Evolutionary conservation across 2,797 vertebrate genomes (phyloP), one percentile per base, ranked within the genome.

Genomic region (Microcaecilia unicolor): DNA sequence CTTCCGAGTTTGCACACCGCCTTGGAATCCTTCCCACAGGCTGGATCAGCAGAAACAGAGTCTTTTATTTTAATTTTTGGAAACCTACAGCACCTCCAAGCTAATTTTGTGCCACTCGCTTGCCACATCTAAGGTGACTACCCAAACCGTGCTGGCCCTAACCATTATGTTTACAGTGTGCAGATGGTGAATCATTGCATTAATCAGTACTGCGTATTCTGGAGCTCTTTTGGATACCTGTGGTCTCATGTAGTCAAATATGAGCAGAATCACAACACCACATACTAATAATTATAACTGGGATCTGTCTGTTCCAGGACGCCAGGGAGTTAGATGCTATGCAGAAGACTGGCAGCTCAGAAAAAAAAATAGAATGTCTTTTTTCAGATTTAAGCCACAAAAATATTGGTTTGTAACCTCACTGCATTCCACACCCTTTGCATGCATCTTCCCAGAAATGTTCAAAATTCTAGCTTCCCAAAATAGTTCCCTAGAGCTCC

Each of bases 171-270:
- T 35, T 43, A 28, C n/a, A 43, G 31, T 39, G 34, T 7, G 8
- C 9, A 6, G 27, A 26, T 38, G 3, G 33, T 31, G 35, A 64
- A 57, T 56, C 15, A 2, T 21, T 36, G 49, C 42, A 48, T 60
- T 31, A 58, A 56, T 54, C 33, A 31, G 22, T 1, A 24, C 39
- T 34, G 8, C n/a, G 26, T 49, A 44, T 27, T 39, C 50, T 16
- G 47, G 44, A 54, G 52, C 4, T 1, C 44, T 50, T 54, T 44
- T 51, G 48, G 61, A 67, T 61, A 55, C 51, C 58, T 64, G 62
- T 46, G 63, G 65, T 61, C 53, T 39, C 27, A 50, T 20, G 25
- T 19, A 37, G 30, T 24, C 28, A 21, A 10, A 41, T 34, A 4
- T 39, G 4, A 6, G 25, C 9, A 7, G 21, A 49, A 25, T 41